Base-by-base conservation (phyloP, 2,888 invertebrate genomes). In the Synanthedon andrenaeformis region DNA sequence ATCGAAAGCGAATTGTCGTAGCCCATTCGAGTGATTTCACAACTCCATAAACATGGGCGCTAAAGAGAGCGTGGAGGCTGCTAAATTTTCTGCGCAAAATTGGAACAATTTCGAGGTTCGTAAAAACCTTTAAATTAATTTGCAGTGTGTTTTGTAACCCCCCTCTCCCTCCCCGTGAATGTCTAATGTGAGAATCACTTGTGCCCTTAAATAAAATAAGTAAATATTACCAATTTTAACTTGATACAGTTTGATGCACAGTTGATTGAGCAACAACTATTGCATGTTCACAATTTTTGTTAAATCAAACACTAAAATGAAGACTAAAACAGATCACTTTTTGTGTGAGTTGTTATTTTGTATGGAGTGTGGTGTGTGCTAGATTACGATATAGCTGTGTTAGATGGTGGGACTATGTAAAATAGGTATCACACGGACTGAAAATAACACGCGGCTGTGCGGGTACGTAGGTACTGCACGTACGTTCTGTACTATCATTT, bases 61-160 rank as follows among this genome's bases (percentile, higher is more conserved):
- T 82, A 93, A 93, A 90, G 92, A 92, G 82, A 93, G 93, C 90
- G 93, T 93, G 82, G 93, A 93, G 83, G 92, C 92, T 76, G 92
- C 92, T 79, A 93, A 93, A 90, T 91, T 92, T 89, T 92, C 92
- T 88, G 91, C 92, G 87, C 92, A 93, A 89, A 92, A 92, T 88
- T 93, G 93, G 93, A 92, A 91, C 88, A 92, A 92, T 87, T 89
- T 92, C 76, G 93, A 93, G 93, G 93, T 93, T 91, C 89, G 89
- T 88, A 88, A 80, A 35, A 71, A 82, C 75, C 77, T 79, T 81
- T 78, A 75, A 79, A 79, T 79, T 84, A 79, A 79, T 82, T 80
- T 87, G 86, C 85, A 86, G 84, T 82, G 86, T 86, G 83, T 85
- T 35, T 83, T 84, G 79, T 83, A 70, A 13, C 76, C 75, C 77